Evolutionary conservation across 1,140 invertebrate species (phyloP), one percentile per base, ranked within the genome.

Genomic region (Carposina sasakii): DNA sequence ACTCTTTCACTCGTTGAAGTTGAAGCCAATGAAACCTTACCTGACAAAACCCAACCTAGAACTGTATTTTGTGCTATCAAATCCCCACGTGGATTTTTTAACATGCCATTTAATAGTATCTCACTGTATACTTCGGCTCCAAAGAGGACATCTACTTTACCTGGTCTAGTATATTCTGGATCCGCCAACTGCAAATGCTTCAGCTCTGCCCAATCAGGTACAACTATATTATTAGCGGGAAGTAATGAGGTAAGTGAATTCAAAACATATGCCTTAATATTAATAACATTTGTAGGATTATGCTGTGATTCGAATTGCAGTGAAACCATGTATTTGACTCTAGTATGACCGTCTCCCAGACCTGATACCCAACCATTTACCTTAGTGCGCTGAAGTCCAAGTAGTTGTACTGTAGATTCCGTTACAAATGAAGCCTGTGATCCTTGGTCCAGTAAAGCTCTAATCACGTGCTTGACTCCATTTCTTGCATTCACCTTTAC

Each of bases 361-460:
- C 51, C 56, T 42, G 52, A 48, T 24, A 58, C 45, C 34, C 22
- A 43, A 47, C 52, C 56, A 50, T 28, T 54, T 20, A 54, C 39
- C 1, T 42, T 16, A 22, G 12, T 30, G 24, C 52, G 28, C 23
- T 37, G 24, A 19, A 58, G 31, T n/a, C 48, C 44, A 28, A 56
- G 46, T 39, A 34, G 36, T 34, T 60, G 53, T 5, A 57, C 54
- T 10, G 46, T 43, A 10, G 31, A 26, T 21, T 60, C 57, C 0
- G 53, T 56, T 3, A 60, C 21, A 41, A 60, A 60, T n/a, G 57
- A 60, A 1, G 48, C 53, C 43, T 55, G 48, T 1, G 53, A 50
- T 20, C 23, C 34, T 16, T n/a, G n/a, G n/a, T n/a, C n/a, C n/a
- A n/a, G n/a, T n/a, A n/a, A n/a, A n/a, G n/a, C n/a, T n/a, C n/a